phyloP scores from a whole-genome alignment of 2,113 vertebrate species.

The Aegypius monachus region DNA sequence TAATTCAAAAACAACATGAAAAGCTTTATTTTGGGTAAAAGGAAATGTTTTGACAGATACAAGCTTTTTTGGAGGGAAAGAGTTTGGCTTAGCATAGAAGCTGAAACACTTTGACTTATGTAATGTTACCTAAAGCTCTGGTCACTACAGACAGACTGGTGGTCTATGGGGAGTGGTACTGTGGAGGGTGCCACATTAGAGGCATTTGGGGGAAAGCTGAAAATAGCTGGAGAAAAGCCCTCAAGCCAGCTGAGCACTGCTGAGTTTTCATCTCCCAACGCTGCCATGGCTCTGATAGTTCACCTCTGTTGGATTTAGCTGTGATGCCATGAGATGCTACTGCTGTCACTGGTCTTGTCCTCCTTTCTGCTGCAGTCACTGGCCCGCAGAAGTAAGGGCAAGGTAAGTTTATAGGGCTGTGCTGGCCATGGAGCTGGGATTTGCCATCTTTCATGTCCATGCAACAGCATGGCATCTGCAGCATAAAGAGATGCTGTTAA shows the following conservation, averaged over 20 bases:
- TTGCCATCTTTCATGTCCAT: neutral
- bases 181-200: accelerated
- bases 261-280: neutral
- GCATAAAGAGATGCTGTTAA: neutral
- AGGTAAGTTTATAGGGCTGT: neutral
- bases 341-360: neutral
- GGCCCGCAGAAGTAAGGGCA: neutral
- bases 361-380: neutral
- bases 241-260: neutral
- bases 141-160: neutral
- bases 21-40: neutral
- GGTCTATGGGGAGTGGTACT: neutral
- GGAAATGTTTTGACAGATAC: neutral
- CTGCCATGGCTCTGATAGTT: neutral
- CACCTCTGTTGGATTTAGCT: neutral
- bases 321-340: neutral
- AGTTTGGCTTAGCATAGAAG: neutral
- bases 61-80: neutral
- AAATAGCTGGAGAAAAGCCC: neutral
- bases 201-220: neutral
- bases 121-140: neutral
- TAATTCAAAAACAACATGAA: neutral
- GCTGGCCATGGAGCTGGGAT: neutral
- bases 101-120: neutral
- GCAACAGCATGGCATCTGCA: neutral